Percentiles rank a stretch among this genome's conserved stretches.
Evolutionary conservation across 2,797 vertebrate species (phyloP).

Genomic region (Ataeniobius toweri): DNA sequence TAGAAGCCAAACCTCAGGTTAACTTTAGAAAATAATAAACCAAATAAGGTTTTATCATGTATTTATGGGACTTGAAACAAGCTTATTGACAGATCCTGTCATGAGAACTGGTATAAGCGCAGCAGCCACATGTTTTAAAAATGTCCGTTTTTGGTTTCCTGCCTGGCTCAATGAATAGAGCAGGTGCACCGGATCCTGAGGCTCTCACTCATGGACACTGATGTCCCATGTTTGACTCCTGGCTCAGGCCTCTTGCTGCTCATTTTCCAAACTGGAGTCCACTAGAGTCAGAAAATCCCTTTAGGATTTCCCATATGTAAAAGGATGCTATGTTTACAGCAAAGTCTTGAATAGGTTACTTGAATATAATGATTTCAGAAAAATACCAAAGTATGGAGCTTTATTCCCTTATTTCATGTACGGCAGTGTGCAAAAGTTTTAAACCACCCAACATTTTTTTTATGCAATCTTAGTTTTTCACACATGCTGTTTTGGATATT

Average conservation of each 20-base stretch:
- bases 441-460: neutral
- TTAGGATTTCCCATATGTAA: neutral
- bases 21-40: conserved; percentile 17
- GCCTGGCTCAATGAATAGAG: neutral
- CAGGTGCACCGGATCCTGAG: neutral
- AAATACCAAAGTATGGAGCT: neutral
- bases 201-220: neutral
- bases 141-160: neutral
- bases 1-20: neutral
- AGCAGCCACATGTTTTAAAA: neutral
- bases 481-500: neutral
- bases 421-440: neutral
- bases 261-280: neutral
- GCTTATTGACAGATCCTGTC: neutral
- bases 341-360: neutral
- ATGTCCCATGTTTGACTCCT: neutral
- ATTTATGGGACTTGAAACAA: conserved; percentile 8
- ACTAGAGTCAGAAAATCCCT: neutral
- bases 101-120: neutral
- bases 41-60: conserved; percentile 7
- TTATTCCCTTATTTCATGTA: neutral
- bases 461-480: neutral
- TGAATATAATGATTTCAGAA: neutral
- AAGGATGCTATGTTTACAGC: neutral
- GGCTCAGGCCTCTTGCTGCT: neutral